A percentile compares a stretch with the other conserved stretches of the same genome.
Evolutionary conservation across 2,113 vertebrate species (phyloP).

Genomic region (Ctenodactylus gundi): DNA sequence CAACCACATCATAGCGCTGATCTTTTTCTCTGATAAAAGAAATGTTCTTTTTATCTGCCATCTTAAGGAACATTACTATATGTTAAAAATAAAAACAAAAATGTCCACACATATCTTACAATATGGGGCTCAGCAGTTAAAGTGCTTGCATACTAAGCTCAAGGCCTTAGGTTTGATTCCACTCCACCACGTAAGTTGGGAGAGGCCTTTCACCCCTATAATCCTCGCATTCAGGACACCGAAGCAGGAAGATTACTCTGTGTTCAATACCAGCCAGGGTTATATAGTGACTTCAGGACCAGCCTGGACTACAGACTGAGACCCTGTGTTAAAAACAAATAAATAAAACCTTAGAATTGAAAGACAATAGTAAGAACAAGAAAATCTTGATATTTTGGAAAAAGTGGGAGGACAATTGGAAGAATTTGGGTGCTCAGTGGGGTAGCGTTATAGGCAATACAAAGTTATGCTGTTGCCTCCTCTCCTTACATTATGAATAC

Average conservation of each 20-base stretch:
- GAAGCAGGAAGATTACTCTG: no score
- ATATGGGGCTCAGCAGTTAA: no score
- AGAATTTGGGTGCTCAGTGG: constrained; percentile 54
- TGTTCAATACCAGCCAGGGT: no score
- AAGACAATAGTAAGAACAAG: background rate
- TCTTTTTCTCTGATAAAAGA: constrained; percentile 19
- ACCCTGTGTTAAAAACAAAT: constrained; percentile 28
- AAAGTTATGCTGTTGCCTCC: constrained; percentile 54
- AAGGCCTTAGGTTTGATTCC: no score
- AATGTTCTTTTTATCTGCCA: background rate
- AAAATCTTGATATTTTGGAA: background rate
- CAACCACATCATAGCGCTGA: background rate
- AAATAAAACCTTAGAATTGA: constrained; percentile 27
- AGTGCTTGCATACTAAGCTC: no score
- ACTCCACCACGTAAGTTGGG: no score
- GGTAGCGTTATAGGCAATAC: constrained; percentile 28
- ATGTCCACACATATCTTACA: no score
- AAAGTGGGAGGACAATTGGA: constrained; percentile 17
- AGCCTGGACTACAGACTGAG: no score
- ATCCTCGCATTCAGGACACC: constrained; percentile 27
- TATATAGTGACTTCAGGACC: no score
- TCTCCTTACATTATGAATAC: constrained; percentile 61
- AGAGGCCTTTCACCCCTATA: no score
- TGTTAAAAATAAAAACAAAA: background rate
- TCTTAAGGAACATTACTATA: background rate